Conservation (phyloP, 2,888 invertebrate species). For the Cerastis rubricosa region DNA sequence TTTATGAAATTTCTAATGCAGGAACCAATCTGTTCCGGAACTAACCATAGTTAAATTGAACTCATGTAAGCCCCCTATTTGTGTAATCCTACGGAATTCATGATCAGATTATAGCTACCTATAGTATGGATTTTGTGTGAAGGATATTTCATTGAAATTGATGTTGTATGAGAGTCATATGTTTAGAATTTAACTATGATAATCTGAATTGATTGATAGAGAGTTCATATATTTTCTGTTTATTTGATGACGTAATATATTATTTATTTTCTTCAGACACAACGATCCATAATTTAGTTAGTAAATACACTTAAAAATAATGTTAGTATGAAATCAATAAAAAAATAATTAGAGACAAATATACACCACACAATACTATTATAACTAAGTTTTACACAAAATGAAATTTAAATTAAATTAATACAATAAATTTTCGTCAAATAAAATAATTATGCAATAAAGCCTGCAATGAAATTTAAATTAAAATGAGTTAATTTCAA, state of each 20-base stretch:
- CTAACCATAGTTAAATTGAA: slow-evolving; percentile 63
- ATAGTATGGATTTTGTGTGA: background rate
- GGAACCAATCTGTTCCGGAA: slow-evolving; percentile 53
- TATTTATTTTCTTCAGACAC: too few species aligned
- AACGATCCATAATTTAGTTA: too few species aligned
- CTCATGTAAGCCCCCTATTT: slow-evolving; percentile 57
- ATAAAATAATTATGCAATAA: too few species aligned
- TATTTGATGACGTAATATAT: background rate
- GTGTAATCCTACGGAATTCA: slow-evolving; percentile 62
- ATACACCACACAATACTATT: too few species aligned
- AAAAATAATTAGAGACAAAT: too few species aligned
- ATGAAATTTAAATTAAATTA: too few species aligned
- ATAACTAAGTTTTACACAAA: too few species aligned
- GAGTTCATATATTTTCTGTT: background rate
- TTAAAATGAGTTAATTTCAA: too few species aligned
- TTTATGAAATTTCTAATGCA: slow-evolving; percentile 46
- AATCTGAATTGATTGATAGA: background rate
- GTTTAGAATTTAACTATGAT: background rate
- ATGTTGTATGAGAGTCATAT: background rate
- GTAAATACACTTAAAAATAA: too few species aligned
- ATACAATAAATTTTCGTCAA: too few species aligned
- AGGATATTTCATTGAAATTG: slow-evolving; percentile 17
- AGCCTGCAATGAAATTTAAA: too few species aligned
- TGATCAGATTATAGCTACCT: slow-evolving; percentile 50
- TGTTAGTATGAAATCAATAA: too few species aligned